Base-by-base conservation (phyloP, 2,888 invertebrate genomes). In the Sminthurides aquaticus region DNA sequence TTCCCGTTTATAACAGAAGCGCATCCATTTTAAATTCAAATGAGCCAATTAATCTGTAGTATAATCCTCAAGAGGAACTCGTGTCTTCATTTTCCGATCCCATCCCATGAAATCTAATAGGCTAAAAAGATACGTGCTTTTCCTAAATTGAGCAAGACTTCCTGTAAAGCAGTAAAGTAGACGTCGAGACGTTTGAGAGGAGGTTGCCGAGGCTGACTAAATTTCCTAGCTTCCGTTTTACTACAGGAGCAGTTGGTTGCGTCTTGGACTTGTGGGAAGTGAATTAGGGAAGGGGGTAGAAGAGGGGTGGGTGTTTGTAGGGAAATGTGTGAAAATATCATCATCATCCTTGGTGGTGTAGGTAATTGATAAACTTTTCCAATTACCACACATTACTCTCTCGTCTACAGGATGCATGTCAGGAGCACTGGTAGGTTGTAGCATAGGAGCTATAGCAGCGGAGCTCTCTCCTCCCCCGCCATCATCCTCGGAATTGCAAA, bases 301-400 rank as follows among this genome's bases (percentile, higher is more conserved):
- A n/a, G n/a, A n/a, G n/a, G n/a, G n/a, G n/a, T n/a, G n/a, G n/a
- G n/a, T n/a, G n/a, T n/a, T n/a, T n/a, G n/a, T n/a, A n/a, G n/a
- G n/a, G n/a, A n/a, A n/a, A n/a, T n/a, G n/a, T n/a, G n/a, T n/a
- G 43, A 5, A 34, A 34, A 34, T 34, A 34, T 34, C 43, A 15
- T 34, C 43, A 34, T 34, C 43, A 34, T 34, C 43, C 43, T 34
- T 34, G 43, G 52, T 22, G 52, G 52, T 52, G 24, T 60, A 61
- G 65, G 62, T 73, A 71, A 73, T 73, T 73, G 71, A 73, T 68
- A 71, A 73, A 73, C 69, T 73, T 73, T 73, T 71, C 69, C 73
- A 73, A 73, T 73, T 71, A 73, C 69, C 67, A 71, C 69, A 64
- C 64, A 64, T 64, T 60, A 57, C 43, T 57, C 57, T 64, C 58